A percentile compares a stretch with the other conserved stretches of the same genome.
phyloP scores from a whole-genome alignment of 2,888 invertebrate genomes.

The Lithophane leautieri region DNA sequence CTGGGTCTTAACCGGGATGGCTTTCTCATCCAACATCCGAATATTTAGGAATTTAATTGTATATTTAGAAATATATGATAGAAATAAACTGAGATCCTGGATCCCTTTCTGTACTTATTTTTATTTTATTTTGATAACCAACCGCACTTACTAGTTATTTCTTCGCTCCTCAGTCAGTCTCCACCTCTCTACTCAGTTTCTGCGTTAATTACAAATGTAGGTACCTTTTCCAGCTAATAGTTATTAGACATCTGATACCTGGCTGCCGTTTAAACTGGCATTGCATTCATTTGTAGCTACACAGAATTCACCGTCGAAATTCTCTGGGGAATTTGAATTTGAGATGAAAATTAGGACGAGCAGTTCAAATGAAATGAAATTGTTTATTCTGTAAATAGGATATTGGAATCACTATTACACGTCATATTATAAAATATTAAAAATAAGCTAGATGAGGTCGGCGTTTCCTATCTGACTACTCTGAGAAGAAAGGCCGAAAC shows the following conservation, averaged over 20 bases:
- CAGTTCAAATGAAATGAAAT: too few species aligned
- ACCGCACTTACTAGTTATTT: background rate
- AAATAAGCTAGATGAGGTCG: too few species aligned
- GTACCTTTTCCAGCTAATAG: background rate
- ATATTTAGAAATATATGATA: too few species aligned
- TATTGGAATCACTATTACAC: too few species aligned
- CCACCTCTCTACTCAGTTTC: background rate
- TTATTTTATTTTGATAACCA: conserved; percentile 1
- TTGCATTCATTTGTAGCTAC: conserved; percentile 7
- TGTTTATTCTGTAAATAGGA: too few species aligned
- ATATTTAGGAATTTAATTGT: background rate
- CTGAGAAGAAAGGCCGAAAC: too few species aligned
- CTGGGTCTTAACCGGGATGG: background rate
- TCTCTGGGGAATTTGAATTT: conserved; percentile 20
- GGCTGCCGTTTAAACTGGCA: conserved; percentile 7
- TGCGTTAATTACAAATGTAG: background rate
- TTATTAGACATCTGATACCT: conserved; percentile 8
- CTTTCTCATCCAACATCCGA: background rate
- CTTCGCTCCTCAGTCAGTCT: background rate
- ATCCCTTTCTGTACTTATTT: background rate
- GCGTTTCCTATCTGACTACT: too few species aligned
- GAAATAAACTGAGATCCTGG: background rate
- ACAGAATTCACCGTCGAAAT: conserved; percentile 20
- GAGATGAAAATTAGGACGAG: conserved; percentile 11
- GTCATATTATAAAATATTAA: too few species aligned